Percentiles rank a stretch among this genome's conserved stretches.
Conservation (phyloP, 2,888 invertebrate species). For the Rhingia rostrata region DNA sequence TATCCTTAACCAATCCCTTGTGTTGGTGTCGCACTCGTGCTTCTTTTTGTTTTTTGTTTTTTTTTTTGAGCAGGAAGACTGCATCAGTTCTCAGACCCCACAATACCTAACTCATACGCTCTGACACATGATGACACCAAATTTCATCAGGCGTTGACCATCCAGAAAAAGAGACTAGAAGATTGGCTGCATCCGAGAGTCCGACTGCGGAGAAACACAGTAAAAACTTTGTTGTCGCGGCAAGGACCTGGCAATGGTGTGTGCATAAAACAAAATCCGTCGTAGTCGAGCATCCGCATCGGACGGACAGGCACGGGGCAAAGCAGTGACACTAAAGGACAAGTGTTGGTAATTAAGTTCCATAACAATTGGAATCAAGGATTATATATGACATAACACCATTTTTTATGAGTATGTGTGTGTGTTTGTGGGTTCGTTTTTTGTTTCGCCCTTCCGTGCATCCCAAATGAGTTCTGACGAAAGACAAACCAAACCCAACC, state of each 20-base stretch:
- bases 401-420: not conserved
- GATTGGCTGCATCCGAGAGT: slow-evolving; percentile 39
- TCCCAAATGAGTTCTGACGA: slow-evolving; percentile 16
- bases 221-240: slow-evolving; percentile 61
- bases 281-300: slow-evolving; percentile 47
- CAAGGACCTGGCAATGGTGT: slow-evolving; percentile 49
- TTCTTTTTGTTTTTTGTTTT: too few relatives aligned
- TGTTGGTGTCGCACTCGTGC: slow-evolving; percentile 1
- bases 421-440: not conserved
- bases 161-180: slow-evolving; percentile 20
- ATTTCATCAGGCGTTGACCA: slow-evolving; percentile 61
- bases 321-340: slow-evolving; percentile 42
- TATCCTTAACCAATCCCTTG: slow-evolving; percentile 26
- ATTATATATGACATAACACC: slow-evolving; percentile 53
- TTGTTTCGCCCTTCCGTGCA: not conserved
- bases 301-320: slow-evolving; percentile 17
- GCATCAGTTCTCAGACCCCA: not conserved
- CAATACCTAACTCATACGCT: slow-evolving; percentile 5
- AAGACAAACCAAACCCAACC: not conserved
- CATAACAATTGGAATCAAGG: slow-evolving; percentile 56
- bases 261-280: slow-evolving; percentile 47
- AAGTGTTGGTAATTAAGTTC: slow-evolving; percentile 65
- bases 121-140: slow-evolving; percentile 63
- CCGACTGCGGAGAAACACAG: slow-evolving; percentile 57
- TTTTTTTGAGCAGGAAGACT: not conserved